A percentile compares a stretch with the other conserved stretches of the same genome.
Conservation (phyloP, 2,888 invertebrate genomes). For the Argyra leucocephala region DNA sequence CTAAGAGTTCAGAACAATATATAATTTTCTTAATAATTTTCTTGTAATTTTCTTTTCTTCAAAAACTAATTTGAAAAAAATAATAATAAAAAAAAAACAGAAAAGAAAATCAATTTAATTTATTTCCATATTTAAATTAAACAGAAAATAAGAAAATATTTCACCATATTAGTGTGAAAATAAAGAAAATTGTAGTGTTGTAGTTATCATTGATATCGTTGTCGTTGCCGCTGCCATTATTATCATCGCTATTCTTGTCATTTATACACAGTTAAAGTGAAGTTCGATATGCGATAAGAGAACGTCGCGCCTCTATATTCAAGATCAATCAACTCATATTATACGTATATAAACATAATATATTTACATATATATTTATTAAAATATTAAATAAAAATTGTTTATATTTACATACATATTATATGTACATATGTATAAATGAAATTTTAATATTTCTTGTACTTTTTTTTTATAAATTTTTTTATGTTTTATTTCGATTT, state of each 20-base stretch:
- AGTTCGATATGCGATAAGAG: conserved; percentile 4
- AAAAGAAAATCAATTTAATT: background rate
- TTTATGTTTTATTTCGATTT: too few species aligned
- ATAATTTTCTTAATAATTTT: background rate
- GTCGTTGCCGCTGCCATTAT: background rate
- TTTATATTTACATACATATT: too few species aligned
- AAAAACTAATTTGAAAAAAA: too few species aligned
- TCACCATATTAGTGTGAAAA: too few species aligned
- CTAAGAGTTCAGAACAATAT: conserved; percentile 4
- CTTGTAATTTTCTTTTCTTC: background rate
- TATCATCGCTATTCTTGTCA: background rate
- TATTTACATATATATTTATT: too few species aligned
- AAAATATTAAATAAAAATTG: too few species aligned
- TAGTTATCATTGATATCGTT: background rate
- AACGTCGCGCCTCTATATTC: background rate
- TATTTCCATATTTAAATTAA: too few species aligned
- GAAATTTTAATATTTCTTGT: too few species aligned
- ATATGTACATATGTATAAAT: too few species aligned
- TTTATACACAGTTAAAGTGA: background rate
- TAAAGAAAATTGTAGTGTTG: too few species aligned
- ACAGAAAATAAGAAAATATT: background rate
- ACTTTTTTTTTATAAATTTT: too few species aligned
- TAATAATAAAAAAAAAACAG: background rate
- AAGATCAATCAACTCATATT: background rate
- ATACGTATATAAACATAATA: too few species aligned